Conservation (phyloP, 2,888 invertebrate species). For the Lepeophtheirus nordmannii region DNA sequence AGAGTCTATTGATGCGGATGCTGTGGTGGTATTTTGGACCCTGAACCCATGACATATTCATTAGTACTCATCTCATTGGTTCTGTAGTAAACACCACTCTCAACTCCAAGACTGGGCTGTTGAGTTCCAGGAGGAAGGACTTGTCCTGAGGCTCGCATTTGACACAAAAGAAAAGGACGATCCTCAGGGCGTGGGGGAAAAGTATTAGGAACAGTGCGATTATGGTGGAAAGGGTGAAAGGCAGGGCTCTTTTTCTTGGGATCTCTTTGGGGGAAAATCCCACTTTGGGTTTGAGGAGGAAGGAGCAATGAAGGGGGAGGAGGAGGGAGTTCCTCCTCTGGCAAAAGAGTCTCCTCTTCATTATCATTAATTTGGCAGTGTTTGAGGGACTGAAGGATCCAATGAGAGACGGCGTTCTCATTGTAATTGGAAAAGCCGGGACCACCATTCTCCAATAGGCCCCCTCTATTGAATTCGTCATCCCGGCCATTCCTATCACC, state of each 20-base stretch:
- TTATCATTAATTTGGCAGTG: slow-evolving; percentile 9
- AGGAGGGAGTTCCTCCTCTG: neutral
- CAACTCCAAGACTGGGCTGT: neutral
- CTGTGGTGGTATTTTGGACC: too few relatives aligned
- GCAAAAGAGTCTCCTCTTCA: neutral
- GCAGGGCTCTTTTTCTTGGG: neutral
- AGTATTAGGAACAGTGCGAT: neutral
- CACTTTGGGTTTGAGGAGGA: neutral
- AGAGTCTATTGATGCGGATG: too few relatives aligned
- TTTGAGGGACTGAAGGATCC: slow-evolving; percentile 15
- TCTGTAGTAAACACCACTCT: too few relatives aligned
- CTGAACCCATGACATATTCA: too few relatives aligned
- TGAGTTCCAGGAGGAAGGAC: neutral
- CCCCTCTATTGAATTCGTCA: neutral
- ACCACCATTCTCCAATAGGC: neutral
- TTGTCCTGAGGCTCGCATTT: neutral
- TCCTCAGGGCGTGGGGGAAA: slow-evolving; percentile 2
- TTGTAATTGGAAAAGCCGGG: slow-evolving; percentile 7
- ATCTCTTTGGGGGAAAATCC: too few relatives aligned
- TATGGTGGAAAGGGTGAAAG: neutral
- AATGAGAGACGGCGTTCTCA: slow-evolving; percentile 17
- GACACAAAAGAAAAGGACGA: neutral
- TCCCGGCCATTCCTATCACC: neutral
- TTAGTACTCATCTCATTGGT: too few relatives aligned
- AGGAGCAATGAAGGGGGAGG: neutral